Percentiles rank a stretch among this genome's conserved stretches.
Conservation (phyloP, 2,888 invertebrate species). For the Timandra comae region DNA sequence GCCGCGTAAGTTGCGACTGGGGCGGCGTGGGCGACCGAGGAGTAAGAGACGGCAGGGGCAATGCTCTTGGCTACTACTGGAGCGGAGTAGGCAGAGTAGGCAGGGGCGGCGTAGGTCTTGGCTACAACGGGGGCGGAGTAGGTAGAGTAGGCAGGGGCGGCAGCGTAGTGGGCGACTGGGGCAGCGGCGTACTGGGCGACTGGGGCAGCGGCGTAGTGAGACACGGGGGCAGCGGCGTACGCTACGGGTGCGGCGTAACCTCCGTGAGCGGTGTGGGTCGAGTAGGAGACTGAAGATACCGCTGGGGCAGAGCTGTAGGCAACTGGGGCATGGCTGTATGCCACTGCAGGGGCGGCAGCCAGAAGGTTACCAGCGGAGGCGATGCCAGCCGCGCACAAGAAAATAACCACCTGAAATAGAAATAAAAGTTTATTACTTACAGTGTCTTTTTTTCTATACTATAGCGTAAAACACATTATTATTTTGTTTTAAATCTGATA, state of each 20-base stretch:
- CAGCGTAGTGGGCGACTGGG: constrained; percentile 33
- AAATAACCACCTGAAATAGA: constrained; percentile 64
- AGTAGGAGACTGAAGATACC: constrained; percentile 48
- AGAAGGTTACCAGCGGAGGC: constrained; percentile 78
- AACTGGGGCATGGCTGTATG: constrained; percentile 41
- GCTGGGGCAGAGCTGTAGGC: constrained; percentile 50
- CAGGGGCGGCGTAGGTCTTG: constrained; percentile 37
- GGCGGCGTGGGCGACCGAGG: constrained; percentile 53
- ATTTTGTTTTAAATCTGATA: too few species aligned
- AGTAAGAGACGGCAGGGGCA: constrained; percentile 44
- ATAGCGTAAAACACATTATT: too few species aligned
- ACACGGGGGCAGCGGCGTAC: constrained; percentile 36
- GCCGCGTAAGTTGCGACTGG: constrained; percentile 50
- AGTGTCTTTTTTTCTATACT: too few species aligned
- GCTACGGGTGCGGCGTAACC: constrained; percentile 71
- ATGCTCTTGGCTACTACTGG: constrained; percentile 43
- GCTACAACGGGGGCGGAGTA: constrained; percentile 26
- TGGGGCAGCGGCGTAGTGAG: constrained; percentile 32
- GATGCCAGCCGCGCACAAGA: constrained; percentile 77
- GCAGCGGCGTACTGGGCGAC: constrained; percentile 41
- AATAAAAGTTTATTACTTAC: too few species aligned
- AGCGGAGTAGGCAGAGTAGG: constrained; percentile 47
- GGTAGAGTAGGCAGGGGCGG: constrained; percentile 36
- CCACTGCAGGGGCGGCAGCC: constrained; percentile 41
- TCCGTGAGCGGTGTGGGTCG: constrained; percentile 50